These are phyloP conservation scores for Keiferia lycopersicella DNA, from an alignment of 2,888 invertebrate genomes.

Conservation along the genomic window DNA sequence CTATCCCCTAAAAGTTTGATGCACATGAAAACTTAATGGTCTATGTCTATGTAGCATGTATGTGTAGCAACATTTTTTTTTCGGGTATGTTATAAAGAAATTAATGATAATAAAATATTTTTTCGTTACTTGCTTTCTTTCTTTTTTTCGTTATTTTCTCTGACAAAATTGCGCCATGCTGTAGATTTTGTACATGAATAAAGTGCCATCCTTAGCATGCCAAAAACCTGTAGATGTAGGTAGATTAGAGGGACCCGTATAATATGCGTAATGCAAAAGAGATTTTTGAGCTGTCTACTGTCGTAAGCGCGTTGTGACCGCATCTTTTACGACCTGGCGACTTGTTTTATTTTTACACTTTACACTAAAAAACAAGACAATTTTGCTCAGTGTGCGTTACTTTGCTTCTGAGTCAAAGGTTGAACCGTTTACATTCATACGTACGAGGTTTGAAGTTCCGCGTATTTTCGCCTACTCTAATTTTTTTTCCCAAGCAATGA, in stretches of 20 bases:
- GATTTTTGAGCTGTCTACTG: conserved; percentile 50
- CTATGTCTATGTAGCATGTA: too few relatives aligned
- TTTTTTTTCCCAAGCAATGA: background rate
- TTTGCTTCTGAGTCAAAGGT: conserved; percentile 47
- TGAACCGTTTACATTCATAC: conserved; percentile 40
- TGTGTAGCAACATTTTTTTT: too few relatives aligned
- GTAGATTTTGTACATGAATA: background rate
- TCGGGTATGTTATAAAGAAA: too few relatives aligned
- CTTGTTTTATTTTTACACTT: conserved; percentile 54
- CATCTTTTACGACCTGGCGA: conserved; percentile 57
- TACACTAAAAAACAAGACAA: conserved; percentile 49
- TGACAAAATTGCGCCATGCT: too few relatives aligned
- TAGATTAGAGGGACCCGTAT: background rate
- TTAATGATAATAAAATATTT: too few relatives aligned
- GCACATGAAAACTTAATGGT: too few relatives aligned
- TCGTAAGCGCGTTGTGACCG: conserved; percentile 55
- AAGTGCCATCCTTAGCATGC: background rate
- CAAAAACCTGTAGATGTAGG: background rate
- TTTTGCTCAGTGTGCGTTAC: conserved; percentile 45
- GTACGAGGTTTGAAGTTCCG: background rate
- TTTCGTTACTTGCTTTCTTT: too few relatives aligned
- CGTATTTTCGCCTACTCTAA: background rate
- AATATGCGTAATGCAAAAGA: conserved; percentile 40
- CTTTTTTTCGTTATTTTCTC: too few relatives aligned
- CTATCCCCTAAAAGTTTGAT: too few relatives aligned